Base-by-base conservation (phyloP, 2,888 invertebrate species). In the Sceliomorpha sp. region DNA sequence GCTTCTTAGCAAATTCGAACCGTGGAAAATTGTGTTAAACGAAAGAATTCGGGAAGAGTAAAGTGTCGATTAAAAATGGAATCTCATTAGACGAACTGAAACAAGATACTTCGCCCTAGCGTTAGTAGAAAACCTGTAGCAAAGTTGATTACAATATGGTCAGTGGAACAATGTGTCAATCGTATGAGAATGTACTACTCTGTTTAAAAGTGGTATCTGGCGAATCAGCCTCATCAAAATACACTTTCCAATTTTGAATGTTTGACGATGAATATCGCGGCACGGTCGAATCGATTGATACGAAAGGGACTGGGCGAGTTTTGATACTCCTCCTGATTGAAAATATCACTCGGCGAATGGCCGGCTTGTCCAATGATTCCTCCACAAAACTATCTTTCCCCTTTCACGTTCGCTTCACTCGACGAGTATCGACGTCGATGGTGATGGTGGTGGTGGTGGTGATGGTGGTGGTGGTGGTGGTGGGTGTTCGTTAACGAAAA, bases 291-390 rank as follows among this genome's bases (percentile, higher is more conserved):
- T 59, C 59, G 55, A 64, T 68, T 56, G 76, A 73, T 71, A 72
- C 59, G 67, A 20, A 17, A 40, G 59, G 64, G 66, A 79, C 77
- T 78, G 76, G 72, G 74, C 73, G 71, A 70, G 76, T 77, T 82
- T 82, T 83, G 78, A 85, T 82, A 82, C 78, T 75, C 67, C 76
- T 76, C 71, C 75, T 81, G 82, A 85, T 86, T 85, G 85, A 77
- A 86, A 84, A 82, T 83, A 81, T 78, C 79, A 68, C 62, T 48
- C 29, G 2, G 48, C 56, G 59, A 59, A 47, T 44, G 51, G 42
- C 50, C 66, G 36, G 44, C 40, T 39, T 56, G 51, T 64, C 24
- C 56, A 24, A 17, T 64, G 47, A 68, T 60, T 67, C 12, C 53
- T 60, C 64, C 24, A 27, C 60, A 63, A 72, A 68, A 63, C 51